Base-by-base conservation (phyloP, 2,797 vertebrate species). In the Antennarius maculatus region DNA sequence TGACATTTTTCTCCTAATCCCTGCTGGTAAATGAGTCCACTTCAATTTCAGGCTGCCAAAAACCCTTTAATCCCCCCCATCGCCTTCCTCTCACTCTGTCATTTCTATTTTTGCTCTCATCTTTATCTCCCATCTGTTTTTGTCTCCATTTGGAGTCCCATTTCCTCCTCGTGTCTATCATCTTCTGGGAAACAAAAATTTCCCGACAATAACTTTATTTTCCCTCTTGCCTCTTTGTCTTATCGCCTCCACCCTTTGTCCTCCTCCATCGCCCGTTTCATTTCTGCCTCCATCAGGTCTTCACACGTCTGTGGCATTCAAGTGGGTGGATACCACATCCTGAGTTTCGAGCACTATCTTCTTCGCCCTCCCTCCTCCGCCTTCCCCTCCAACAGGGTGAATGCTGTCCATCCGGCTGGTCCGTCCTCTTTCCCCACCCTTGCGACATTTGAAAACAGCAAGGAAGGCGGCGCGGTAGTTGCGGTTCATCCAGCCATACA, bases 401-500 rank as follows among this genome's bases (percentile, higher is more conserved):
- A 90, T 69, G 69, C 84, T 82, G 69, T 90, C 89, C 69, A 84
- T 28, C 13, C 84, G 67, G 0, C 78, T 47, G 3, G 66, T 3
- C 23, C 85, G 29, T 11, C 77, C 81, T 11, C 76, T 11, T 16
- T 76, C 79, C 0, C 69, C 66, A 0, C 58, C 55, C 2, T 55
- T 5, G 28, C 55, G 37, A 91, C 96, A 96, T 74, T 93, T 95
- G 80, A 98, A 98, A 56, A 95, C 95, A 0, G 95, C 94, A 13
- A 96, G 88, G 88, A 98, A 98, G 27, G 96, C 96, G 5, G 92
- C 94, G 58, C 96, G 94, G 87, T 97, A 98, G 91, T 98, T 98
- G 76, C 92, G 95, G 80, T 98, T 98, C 96, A 98, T 98, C 97
- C 97, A 98, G 48, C 97, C 96, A 3, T 98, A 98, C n/a, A 98